Conservation (phyloP, 2,113 vertebrate species). For the Xyrauchen texanus region DNA sequence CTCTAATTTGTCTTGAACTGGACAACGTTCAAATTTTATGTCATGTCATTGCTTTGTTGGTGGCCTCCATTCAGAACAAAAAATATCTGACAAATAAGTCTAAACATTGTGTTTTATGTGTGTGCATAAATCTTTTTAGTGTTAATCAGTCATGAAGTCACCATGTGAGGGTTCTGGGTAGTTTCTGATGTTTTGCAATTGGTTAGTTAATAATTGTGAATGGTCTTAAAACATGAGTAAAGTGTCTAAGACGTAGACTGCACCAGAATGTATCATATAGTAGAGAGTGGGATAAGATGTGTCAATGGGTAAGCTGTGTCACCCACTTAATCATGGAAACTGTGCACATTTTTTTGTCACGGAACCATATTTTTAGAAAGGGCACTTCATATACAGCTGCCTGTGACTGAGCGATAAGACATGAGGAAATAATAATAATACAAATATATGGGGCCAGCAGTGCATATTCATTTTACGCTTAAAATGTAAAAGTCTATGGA, state of each 20-base stretch:
- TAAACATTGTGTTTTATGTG: no score
- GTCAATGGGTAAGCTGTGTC: background rate
- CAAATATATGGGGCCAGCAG: no score
- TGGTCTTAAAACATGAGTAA: background rate
- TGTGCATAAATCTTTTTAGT: background rate
- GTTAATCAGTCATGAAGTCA: background rate
- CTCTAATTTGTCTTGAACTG: conserved; percentile 8
- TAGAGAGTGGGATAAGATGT: background rate
- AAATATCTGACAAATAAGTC: background rate
- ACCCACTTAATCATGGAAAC: background rate
- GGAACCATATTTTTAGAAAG: background rate
- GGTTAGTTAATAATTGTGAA: background rate
- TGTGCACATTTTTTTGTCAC: background rate
- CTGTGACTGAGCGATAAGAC: no score
- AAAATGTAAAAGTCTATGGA: no score
- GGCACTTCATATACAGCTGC: no score
- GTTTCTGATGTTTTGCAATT: background rate
- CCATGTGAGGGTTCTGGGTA: background rate
- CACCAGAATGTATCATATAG: background rate
- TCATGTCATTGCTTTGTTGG: background rate
- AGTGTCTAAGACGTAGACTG: background rate
- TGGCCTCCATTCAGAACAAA: background rate
- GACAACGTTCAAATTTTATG: background rate
- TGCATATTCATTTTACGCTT: no score
- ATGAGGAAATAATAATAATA: no score